Conservation (phyloP, 2,888 invertebrate species). For the Acrocera orbiculus region DNA sequence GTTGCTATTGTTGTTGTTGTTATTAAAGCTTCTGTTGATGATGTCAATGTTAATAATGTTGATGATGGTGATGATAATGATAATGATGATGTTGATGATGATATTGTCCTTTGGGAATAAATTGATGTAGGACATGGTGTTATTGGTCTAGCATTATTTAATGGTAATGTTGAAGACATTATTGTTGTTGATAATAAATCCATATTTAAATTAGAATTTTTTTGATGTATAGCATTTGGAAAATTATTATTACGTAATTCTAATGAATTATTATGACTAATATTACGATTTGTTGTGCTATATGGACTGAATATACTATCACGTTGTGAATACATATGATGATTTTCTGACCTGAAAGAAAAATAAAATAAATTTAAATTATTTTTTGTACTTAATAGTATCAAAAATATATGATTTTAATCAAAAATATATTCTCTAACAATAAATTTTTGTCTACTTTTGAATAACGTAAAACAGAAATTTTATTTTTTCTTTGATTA, state of each 20-base stretch:
- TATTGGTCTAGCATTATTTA: not conserved
- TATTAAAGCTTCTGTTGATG: conserved; percentile 1
- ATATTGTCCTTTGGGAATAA: not conserved
- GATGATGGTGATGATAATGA: not conserved
- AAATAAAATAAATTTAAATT: conserved; percentile 3
- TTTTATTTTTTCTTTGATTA: too few relatives aligned
- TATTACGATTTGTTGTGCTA: conserved; percentile 13
- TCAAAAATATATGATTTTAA: too few relatives aligned
- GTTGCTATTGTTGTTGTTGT: conserved; percentile 7
- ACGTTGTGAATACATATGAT: conserved; percentile 24
- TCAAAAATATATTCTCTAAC: too few relatives aligned
- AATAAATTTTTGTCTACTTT: too few relatives aligned
- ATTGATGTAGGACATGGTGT: not conserved
- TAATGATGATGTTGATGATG: not conserved
- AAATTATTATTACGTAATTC: conserved; percentile 9
- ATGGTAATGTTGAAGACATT: not conserved
- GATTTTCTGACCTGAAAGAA: conserved; percentile 22
- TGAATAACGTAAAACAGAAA: too few relatives aligned
- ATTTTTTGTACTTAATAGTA: not conserved
- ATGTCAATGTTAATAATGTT: not conserved
- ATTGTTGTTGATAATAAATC: too few relatives aligned
- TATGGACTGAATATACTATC: conserved; percentile 29
- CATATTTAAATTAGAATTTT: not conserved
- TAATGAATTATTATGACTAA: conserved; percentile 6
- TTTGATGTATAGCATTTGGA: conserved; percentile 6